Conservation (phyloP, 2,888 invertebrate species). For the Zonitis immaculata region DNA sequence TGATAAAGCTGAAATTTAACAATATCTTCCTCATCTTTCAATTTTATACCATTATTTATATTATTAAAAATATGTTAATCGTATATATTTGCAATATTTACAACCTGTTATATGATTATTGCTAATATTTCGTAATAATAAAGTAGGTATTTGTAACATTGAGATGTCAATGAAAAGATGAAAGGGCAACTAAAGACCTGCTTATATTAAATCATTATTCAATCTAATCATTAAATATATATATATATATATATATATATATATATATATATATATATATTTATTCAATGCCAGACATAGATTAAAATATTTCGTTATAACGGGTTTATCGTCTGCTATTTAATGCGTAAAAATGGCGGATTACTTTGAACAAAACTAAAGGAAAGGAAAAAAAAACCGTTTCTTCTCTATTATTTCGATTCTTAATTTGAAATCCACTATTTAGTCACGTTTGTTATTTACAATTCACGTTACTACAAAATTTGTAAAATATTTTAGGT, state of each 20-base stretch:
- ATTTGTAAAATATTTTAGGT: slow-evolving; percentile 1
- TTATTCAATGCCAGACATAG: neutral
- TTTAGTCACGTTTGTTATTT: neutral
- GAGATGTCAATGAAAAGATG: neutral
- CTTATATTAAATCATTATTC: neutral
- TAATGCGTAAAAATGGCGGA: neutral
- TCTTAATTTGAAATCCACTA: neutral
- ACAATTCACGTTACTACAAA: neutral
- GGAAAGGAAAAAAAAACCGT: too few species aligned
- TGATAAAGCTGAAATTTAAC: neutral
- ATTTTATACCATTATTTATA: neutral
- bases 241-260: neutral
- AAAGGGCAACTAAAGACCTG: neutral
- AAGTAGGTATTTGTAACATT: slow-evolving; percentile 4
- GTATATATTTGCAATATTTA: slow-evolving; percentile 5
- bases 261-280: neutral
- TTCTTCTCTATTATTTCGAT: neutral
- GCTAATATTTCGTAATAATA: slow-evolving; percentile 5
- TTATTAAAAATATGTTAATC: neutral
- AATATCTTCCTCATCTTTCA: neutral
- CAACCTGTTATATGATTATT: slow-evolving; percentile 10
- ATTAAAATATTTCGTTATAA: neutral
- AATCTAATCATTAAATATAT: too few species aligned
- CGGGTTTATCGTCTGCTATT: neutral
- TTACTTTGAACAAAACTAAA: too few species aligned